Conservation (phyloP, 2,888 invertebrate genomes). For the Aleiodes testaceus region DNA sequence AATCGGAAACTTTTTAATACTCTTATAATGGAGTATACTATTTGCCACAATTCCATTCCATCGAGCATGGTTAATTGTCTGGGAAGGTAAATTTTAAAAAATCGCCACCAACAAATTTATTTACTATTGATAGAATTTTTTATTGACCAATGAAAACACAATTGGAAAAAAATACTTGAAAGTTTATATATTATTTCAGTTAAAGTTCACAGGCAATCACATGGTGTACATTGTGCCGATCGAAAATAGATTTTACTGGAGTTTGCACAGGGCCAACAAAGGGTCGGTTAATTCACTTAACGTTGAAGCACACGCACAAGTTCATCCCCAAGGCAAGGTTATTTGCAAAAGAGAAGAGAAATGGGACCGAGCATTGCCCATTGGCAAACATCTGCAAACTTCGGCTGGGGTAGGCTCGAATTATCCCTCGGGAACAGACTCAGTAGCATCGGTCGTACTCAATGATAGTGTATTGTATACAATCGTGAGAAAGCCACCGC, state of each 20-base stretch:
- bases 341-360: slow-evolving; percentile 41
- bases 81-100: neutral
- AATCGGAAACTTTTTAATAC: slow-evolving; percentile 19
- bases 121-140: neutral
- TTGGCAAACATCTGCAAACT: slow-evolving; percentile 63
- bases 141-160: neutral
- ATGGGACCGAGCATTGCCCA: slow-evolving; percentile 49
- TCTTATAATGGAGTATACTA: neutral
- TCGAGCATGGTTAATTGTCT: neutral
- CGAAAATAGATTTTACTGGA: slow-evolving; percentile 26
- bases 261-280: slow-evolving; percentile 27
- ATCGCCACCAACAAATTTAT: neutral
- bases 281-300: slow-evolving; percentile 43
- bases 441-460: neutral
- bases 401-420: slow-evolving; percentile 46
- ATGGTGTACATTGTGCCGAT: slow-evolving; percentile 14
- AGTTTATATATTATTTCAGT: neutral
- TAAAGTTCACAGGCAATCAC: slow-evolving; percentile 12
- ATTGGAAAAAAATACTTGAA: neutral
- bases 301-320: slow-evolving; percentile 22
- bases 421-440: slow-evolving; percentile 46
- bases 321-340: slow-evolving; percentile 28
- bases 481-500: slow-evolving; percentile 42
- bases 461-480: slow-evolving; percentile 20
- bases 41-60: too few relatives aligned